Evolutionary conservation across 2,113 vertebrate species (phyloP).

Genomic region (Meriones unguiculatus): DNA sequence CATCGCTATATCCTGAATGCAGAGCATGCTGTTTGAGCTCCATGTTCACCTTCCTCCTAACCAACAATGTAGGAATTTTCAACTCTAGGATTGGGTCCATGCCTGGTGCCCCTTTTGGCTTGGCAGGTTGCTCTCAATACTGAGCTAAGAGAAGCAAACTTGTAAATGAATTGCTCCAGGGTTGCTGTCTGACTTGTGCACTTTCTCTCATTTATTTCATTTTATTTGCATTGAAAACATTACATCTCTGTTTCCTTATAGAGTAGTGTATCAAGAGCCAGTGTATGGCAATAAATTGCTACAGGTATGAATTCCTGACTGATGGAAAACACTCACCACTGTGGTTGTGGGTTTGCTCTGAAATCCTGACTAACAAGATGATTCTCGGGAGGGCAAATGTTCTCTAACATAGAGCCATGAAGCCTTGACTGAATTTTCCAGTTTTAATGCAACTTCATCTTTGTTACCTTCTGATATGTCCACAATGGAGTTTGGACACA

Average conservation of each 20-base stretch:
- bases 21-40: fast-evolving
- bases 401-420: constrained; percentile 5
- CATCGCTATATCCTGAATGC: neutral
- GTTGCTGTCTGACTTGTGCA: constrained; percentile 77
- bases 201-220: constrained; percentile 80
- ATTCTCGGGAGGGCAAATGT: constrained; percentile 13
- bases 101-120: neutral
- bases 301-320: constrained; percentile 80
- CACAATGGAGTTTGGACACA: fast-evolving
- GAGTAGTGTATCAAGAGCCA: constrained; percentile 87
- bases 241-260: constrained; percentile 87
- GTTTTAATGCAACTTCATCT: constrained; percentile 20
- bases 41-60: neutral
- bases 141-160: constrained; percentile 77
- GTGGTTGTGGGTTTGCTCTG: constrained; percentile 77
- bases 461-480: neutral
- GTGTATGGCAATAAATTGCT: constrained; percentile 87
- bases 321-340: constrained; percentile 68
- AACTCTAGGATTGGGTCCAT: neutral
- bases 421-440: constrained; percentile 74
- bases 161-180: constrained; percentile 75
- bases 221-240: constrained; percentile 81
- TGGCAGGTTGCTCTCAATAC: neutral
- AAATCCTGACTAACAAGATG: constrained; percentile 76
- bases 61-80: neutral